Percentiles rank a stretch among this genome's conserved stretches.
These are phyloP conservation scores for Falco biarmicus DNA, from an alignment of 2,797 vertebrate species.

Conservation along the genomic window DNA sequence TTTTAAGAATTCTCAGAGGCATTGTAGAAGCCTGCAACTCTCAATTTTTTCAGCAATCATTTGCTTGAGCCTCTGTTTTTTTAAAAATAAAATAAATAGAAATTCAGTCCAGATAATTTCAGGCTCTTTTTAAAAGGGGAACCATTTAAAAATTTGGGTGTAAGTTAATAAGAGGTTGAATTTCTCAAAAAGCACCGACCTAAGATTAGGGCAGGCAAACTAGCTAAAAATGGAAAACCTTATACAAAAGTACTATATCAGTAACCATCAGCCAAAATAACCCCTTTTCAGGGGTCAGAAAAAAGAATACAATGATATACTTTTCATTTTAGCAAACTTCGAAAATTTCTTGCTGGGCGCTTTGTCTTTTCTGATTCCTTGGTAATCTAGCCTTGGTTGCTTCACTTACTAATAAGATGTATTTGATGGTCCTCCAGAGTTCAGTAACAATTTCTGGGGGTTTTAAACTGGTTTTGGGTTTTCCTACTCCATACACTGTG, in stretches of 20 bases:
- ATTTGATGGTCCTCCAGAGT: not conserved
- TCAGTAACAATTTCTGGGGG: accelerated
- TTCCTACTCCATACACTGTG: not conserved
- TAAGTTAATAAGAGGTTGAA: not conserved
- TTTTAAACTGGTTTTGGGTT: not conserved
- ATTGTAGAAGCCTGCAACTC: not conserved
- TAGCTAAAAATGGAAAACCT: not conserved
- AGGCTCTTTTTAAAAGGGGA: not conserved
- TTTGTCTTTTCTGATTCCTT: not conserved
- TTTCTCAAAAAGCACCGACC: not conserved
- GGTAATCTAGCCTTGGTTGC: not conserved
- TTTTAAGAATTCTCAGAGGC: not conserved
- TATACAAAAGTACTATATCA: not conserved
- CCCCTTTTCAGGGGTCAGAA: not conserved
- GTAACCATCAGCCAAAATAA: not conserved
- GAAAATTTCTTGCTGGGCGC: not conserved
- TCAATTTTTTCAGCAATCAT: not conserved
- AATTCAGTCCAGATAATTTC: not conserved
- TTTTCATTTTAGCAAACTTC: not conserved
- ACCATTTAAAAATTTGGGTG: not conserved
- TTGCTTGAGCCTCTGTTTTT: not conserved
- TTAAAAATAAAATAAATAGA: not conserved
- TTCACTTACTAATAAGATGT: not conserved
- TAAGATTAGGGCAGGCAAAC: not conserved
- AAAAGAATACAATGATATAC: not conserved